These are phyloP conservation scores for Atta colombica DNA, from an alignment of 1,140 invertebrate species.

Conservation along the genomic window DNA sequence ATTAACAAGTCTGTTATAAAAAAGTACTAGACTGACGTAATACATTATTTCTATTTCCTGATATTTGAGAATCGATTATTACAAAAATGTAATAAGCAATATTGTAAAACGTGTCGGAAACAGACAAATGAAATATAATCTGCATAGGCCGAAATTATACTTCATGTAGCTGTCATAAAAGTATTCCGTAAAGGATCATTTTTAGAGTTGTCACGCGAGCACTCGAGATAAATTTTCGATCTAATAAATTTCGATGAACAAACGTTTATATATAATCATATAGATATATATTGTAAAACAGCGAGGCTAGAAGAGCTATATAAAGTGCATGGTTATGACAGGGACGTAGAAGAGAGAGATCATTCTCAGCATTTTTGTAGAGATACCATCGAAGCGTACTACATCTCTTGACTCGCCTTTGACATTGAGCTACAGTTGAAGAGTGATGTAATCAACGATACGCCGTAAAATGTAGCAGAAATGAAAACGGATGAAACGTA, in stretches of 20 bases:
- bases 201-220: background rate
- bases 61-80: background rate
- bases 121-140: background rate
- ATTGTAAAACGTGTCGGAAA: too few species aligned
- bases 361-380: conserved; percentile 34
- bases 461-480: conserved; percentile 7
- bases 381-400: conserved; percentile 24
- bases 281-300: background rate
- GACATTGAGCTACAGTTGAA: conserved; percentile 27
- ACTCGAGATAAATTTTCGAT: background rate
- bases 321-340: conserved; percentile 6
- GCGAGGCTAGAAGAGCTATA: background rate
- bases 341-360: background rate
- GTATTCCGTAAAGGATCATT: background rate
- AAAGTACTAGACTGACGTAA: too few species aligned
- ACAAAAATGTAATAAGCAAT: background rate
- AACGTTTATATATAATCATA: background rate
- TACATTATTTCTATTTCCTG: background rate
- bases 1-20: too few species aligned
- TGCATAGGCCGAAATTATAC: background rate
- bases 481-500: conserved; percentile 56
- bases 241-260: background rate
- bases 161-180: background rate
- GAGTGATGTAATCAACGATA: conserved; percentile 60
- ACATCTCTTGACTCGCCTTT: conserved; percentile 26